phyloP scores from a whole-genome alignment of 2,113 vertebrate species.

The Pithys albifrons region DNA sequence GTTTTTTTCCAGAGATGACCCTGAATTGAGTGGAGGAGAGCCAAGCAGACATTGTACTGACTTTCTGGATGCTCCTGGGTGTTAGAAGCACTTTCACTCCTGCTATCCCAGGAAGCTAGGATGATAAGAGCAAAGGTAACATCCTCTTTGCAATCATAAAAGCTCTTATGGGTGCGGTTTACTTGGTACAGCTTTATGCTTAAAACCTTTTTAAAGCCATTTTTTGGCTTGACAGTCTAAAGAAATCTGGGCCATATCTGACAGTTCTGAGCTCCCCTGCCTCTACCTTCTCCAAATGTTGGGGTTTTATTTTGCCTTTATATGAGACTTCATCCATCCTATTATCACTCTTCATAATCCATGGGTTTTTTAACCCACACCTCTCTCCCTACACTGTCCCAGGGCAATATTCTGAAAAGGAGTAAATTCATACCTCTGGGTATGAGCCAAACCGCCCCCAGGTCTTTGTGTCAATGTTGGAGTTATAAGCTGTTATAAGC shows the following conservation, averaged over 20 bases:
- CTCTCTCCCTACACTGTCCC: neutral
- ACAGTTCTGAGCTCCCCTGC: neutral
- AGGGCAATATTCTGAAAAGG: neutral
- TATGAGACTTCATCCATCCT: neutral
- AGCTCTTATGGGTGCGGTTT: neutral
- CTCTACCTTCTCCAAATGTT: neutral
- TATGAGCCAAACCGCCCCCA: neutral
- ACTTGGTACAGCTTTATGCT: neutral
- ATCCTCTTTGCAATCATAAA: neutral
- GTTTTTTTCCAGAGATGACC: neutral
- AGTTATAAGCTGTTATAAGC: neutral
- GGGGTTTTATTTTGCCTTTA: neutral
- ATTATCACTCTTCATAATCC: neutral
- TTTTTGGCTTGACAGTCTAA: neutral
- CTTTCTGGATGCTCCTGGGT: fast-evolving
- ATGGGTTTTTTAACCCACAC: neutral
- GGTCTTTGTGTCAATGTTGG: neutral
- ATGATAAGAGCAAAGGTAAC: neutral
- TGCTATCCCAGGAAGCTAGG: neutral
- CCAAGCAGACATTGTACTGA: neutral
- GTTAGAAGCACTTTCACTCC: neutral
- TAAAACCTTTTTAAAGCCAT: neutral
- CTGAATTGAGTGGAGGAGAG: neutral
- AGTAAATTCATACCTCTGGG: neutral
- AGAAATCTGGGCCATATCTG: neutral